Base-by-base conservation (phyloP, 2,113 vertebrate genomes). In the Speoplatyrhinus poulsoni region DNA sequence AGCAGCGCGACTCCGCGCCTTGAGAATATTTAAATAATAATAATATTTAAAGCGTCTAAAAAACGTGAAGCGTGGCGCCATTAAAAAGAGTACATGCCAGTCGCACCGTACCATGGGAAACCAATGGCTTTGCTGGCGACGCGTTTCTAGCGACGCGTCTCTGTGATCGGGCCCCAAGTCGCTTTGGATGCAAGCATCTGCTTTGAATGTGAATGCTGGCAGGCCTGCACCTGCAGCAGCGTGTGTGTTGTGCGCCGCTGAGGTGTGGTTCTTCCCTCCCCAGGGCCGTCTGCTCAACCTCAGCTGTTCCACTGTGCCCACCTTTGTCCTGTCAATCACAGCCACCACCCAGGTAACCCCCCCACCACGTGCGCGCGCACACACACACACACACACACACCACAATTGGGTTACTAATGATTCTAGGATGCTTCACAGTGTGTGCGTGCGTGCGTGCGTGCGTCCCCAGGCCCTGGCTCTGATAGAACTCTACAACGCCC, bases 291-390 rank as follows among this genome's bases (percentile, higher is more conserved):
- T 96, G 73, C 90, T 97, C 80, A 96, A 97, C 85, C 93, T 99
- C 70, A 99, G 96, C 93, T 98, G 97, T 85, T 99, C 97, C 89
- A 99, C 96, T 0, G 96, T 98, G 12, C 97, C 97, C 89, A 98
- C 97, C 8, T 99, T 98, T 1, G 96, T 99, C 67, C 90, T 99
- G 52, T 99, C 97, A 47, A 98, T 99, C 92, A 99, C 96, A 0
- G 97, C 97, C 64, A 99, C 97, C 50, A 99, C 96, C 0, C 96
- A 98, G 95, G 96, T 93, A 65, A 6, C 55, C 19, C 10, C 19
- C 16, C 2, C 19, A 6, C 26, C 11, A 19, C 33, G 1, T 6
- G 54, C 10, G 54, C 54, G 15, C 4, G 4, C n/a, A 58, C 9
- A n/a, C 53, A 55, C 15, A 9, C 53, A 15, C 53, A 16, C 15